phyloP scores from a whole-genome alignment of 2,888 invertebrate species.

The Serrognathus titanus region DNA sequence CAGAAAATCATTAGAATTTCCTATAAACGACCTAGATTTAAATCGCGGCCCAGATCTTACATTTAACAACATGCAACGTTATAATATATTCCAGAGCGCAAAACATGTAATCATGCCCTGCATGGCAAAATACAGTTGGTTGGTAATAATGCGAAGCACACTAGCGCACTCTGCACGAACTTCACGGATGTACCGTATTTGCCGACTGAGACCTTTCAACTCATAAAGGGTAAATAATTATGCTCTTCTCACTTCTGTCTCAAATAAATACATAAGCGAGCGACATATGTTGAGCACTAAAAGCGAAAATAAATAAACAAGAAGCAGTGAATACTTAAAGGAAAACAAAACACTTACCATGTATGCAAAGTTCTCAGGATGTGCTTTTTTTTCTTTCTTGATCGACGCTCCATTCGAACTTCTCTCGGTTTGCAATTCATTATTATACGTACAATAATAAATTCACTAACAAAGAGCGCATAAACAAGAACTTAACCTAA shows the following conservation, averaged over 20 bases:
- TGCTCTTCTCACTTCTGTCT: no score
- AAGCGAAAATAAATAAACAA: background rate
- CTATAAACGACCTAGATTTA: no score
- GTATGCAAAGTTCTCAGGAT: background rate
- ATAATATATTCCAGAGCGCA: background rate
- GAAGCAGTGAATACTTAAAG: background rate
- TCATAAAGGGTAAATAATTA: background rate
- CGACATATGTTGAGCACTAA: background rate
- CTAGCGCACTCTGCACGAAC: constrained; percentile 8
- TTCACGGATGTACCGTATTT: constrained; percentile 5
- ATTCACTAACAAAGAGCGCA: constrained; percentile 6
- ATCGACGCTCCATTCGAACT: background rate
- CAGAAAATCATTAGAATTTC: no score
- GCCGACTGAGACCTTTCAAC: constrained; percentile 4
- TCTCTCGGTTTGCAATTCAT: background rate
- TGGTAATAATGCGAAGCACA: background rate
- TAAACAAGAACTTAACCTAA: constrained; percentile 22
- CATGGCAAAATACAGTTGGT: background rate
- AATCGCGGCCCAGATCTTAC: no score
- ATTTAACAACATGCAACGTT: background rate
- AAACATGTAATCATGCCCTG: background rate
- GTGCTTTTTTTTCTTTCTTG: background rate
- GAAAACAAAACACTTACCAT: background rate
- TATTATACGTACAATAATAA: background rate
- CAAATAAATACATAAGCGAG: background rate